These are phyloP conservation scores for Crioceris asparagi DNA, from an alignment of 2,888 invertebrate genomes.

Conservation along the genomic window DNA sequence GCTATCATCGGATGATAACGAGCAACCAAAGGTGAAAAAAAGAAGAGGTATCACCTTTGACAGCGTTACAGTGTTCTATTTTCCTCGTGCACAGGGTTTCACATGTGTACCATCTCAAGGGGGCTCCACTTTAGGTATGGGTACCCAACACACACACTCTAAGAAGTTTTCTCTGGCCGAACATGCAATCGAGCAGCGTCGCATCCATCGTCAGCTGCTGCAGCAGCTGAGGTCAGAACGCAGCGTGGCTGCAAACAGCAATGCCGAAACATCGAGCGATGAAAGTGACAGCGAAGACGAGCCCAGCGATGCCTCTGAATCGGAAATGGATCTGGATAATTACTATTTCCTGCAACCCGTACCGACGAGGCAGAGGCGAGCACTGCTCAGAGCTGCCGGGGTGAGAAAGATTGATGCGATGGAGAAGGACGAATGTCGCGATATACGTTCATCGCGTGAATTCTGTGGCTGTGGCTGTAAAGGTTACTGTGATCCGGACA, in stretches of 20 bases:
- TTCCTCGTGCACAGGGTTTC: constrained; percentile 85
- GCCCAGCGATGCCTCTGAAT: constrained; percentile 67
- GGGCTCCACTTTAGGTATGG: constrained; percentile 90
- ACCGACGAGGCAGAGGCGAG: constrained; percentile 80
- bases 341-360: constrained; percentile 89
- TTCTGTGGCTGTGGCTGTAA: constrained; percentile 90
- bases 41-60: constrained; percentile 82
- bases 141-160: constrained; percentile 56
- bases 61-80: constrained; percentile 89
- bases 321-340: constrained; percentile 78
- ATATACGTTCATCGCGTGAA: constrained; percentile 84
- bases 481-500: constrained; percentile 90
- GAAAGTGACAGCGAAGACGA: constrained; percentile 81
- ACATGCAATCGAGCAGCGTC: constrained; percentile 79
- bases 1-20: constrained; percentile 42
- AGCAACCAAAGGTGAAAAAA: constrained; percentile 47
- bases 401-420: constrained; percentile 85
- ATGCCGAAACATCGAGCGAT: constrained; percentile 61
- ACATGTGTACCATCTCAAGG: constrained; percentile 86
- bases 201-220: constrained; percentile 72
- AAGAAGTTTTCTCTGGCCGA: constrained; percentile 75
- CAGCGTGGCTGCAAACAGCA: constrained; percentile 37
- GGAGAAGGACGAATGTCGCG: constrained; percentile 90
- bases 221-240: constrained; percentile 61
- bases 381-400: constrained; percentile 82